Percentiles rank a stretch among this genome's conserved stretches.
phyloP scores from a whole-genome alignment of 2,888 invertebrate genomes.

The Dasysyrphus albostriatus region DNA sequence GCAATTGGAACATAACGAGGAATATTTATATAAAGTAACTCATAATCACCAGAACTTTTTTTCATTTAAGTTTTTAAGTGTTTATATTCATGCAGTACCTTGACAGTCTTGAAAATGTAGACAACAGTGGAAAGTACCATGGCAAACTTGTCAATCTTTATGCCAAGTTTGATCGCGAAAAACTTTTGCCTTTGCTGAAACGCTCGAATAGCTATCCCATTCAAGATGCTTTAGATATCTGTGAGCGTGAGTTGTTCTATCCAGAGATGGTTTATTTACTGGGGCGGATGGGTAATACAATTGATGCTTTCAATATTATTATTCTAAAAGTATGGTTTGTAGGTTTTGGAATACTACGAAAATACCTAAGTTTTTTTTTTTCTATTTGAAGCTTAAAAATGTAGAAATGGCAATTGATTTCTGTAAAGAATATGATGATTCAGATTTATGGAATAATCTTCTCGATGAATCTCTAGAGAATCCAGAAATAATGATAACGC shows the following conservation, averaged over 20 bases:
- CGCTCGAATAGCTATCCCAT: constrained; percentile 96
- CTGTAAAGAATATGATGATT: constrained; percentile 97
- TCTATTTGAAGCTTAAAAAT: constrained; percentile 87
- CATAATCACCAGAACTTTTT: constrained; percentile 75
- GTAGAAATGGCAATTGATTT: constrained; percentile 97
- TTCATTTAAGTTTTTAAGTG: not conserved
- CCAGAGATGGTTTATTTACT: constrained; percentile 97
- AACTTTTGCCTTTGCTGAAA: constrained; percentile 94
- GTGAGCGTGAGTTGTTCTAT: constrained; percentile 91
- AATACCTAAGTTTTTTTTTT: not conserved
- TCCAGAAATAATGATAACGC: constrained; percentile 88
- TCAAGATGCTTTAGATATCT: constrained; percentile 95
- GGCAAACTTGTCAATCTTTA: constrained; percentile 94
- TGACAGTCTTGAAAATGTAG: constrained; percentile 93
- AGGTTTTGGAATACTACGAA: not conserved
- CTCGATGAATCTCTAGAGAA: constrained; percentile 94
- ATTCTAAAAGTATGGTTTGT: constrained; percentile 85
- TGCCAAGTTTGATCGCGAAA: constrained; percentile 93
- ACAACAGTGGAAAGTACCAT: constrained; percentile 93
- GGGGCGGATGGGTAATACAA: constrained; percentile 94
- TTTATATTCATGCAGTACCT: constrained; percentile 87
- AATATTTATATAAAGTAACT: constrained; percentile 91
- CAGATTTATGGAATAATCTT: constrained; percentile 96
- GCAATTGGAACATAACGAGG: constrained; percentile 90
- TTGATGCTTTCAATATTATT: constrained; percentile 95